Conservation (phyloP, 1,140 invertebrate species). For the Philaenus spumarius region DNA sequence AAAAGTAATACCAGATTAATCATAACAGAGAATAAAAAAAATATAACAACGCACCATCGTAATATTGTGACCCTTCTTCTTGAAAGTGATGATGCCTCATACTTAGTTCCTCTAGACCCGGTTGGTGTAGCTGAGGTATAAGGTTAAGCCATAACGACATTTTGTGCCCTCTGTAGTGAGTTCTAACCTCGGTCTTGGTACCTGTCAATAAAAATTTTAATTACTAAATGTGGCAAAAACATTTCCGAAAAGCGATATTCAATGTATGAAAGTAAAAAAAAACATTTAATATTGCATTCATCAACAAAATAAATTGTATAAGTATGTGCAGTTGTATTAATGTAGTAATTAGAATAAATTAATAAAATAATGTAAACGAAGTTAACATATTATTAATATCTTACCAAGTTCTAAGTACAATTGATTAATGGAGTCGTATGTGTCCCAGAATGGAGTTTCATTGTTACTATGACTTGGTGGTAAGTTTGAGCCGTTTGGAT, state of each 20-base stretch:
- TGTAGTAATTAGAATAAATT: too few species aligned
- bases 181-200: conserved; percentile 59
- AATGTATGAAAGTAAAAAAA: too few species aligned
- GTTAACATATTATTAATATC: too few species aligned
- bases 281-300: not conserved
- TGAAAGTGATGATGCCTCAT: conserved; percentile 73
- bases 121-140: conserved; percentile 77
- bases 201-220: conserved; percentile 39
- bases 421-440: conserved; percentile 83
- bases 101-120: conserved; percentile 62
- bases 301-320: not conserved
- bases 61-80: conserved; percentile 58
- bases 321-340: not conserved
- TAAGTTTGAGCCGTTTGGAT: conserved; percentile 51
- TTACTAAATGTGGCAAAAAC: too few species aligned
- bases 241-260: too few species aligned
- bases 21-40: too few species aligned
- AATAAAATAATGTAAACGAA: too few species aligned
- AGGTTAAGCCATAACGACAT: conserved; percentile 89
- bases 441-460: conserved; percentile 72
- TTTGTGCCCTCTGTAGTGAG: conserved; percentile 84
- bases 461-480: conserved; percentile 17
- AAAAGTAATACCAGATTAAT: too few species aligned
- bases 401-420: conserved; percentile 75
- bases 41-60: too few species aligned